A percentile compares a stretch with the other conserved stretches of the same genome.
Evolutionary conservation across 2,113 vertebrate genomes (phyloP).

Genomic region (Tonatia bakeri): DNA sequence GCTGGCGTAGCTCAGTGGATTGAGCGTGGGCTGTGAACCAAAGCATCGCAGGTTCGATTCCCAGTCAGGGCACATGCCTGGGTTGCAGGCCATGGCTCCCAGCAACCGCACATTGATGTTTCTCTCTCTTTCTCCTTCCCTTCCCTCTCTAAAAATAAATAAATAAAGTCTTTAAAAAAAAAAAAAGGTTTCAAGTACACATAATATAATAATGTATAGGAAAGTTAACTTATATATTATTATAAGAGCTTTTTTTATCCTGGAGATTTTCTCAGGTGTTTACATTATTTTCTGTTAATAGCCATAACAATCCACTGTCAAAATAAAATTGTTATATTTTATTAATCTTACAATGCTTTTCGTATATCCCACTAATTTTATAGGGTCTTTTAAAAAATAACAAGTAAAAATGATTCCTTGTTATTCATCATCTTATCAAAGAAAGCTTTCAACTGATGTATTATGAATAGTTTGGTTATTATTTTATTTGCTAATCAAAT

Average conservation of each 20-base stretch:
- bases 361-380: background rate
- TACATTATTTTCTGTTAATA: conserved; percentile 12
- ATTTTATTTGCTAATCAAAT: conserved; percentile 17
- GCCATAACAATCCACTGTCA: background rate
- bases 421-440: background rate
- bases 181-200: too few species aligned
- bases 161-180: too few species aligned
- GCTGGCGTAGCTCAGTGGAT: too few species aligned
- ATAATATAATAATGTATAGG: too few species aligned
- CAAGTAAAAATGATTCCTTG: background rate
- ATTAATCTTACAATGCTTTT: background rate
- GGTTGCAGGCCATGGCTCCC: too few species aligned
- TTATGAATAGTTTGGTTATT: background rate
- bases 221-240: background rate
- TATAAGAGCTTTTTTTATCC: background rate
- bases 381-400: background rate
- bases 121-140: too few species aligned
- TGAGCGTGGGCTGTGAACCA: too few species aligned
- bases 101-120: too few species aligned
- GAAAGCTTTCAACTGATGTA: background rate
- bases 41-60: too few species aligned
- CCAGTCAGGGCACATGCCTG: too few species aligned
- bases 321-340: background rate
- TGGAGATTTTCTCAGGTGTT: background rate
- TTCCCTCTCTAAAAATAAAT: too few species aligned